phyloP scores from a whole-genome alignment of 2,113 vertebrate species.

The Dasypus novemcinctus region DNA sequence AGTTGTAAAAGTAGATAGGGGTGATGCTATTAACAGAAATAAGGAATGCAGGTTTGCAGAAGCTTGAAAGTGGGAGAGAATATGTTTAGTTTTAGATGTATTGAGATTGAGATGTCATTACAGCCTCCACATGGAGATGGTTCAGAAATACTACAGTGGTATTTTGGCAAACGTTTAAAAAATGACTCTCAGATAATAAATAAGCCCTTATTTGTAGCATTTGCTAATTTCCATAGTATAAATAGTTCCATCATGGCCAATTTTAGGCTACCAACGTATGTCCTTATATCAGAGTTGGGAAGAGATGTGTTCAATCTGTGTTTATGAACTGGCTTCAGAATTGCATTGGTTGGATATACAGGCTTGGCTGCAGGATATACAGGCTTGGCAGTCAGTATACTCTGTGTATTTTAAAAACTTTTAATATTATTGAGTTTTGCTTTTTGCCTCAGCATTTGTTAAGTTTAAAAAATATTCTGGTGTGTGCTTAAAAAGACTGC shows the following conservation, averaged over 20 bases:
- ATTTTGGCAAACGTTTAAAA: background rate
- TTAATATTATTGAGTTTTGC: background rate
- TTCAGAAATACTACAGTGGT: background rate
- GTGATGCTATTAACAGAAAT: background rate
- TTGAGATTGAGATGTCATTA: background rate
- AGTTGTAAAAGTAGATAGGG: background rate
- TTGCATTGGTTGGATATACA: background rate
- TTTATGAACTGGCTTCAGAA: background rate
- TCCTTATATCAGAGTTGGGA: background rate
- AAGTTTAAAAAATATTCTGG: background rate
- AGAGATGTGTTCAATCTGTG: background rate
- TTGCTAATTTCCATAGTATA: background rate
- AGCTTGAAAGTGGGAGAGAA: background rate
- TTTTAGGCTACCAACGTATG: background rate
- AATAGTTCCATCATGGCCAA: background rate
- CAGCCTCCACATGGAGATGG: background rate
- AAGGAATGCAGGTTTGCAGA: background rate
- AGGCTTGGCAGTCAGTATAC: background rate
- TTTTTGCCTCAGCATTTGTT: background rate
- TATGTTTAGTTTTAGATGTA: background rate
- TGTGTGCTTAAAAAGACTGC: background rate
- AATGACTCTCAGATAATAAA: background rate
- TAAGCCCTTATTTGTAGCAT: background rate
- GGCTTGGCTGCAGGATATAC: background rate
- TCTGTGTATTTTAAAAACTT: background rate